These are phyloP conservation scores for Drosophila bocqueti DNA, from an alignment of 1,140 invertebrate species.

Conservation along the genomic window DNA sequence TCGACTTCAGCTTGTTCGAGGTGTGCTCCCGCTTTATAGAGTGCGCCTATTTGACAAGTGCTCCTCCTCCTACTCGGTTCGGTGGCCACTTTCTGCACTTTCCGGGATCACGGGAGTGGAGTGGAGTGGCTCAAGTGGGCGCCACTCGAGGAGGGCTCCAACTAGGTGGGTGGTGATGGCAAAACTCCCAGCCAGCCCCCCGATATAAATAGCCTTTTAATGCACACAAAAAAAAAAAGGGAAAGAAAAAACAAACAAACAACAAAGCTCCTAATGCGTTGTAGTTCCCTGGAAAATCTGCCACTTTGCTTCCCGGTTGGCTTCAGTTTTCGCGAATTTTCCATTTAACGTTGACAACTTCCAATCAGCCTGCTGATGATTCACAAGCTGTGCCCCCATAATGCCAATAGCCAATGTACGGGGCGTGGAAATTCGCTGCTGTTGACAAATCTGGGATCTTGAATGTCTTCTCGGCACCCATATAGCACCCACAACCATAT, in stretches of 20 bases:
- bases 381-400: slow-evolving; percentile 43
- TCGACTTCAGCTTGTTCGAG: slow-evolving; percentile 56
- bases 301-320: slow-evolving; percentile 20
- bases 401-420: slow-evolving; percentile 59
- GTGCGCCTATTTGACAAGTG: slow-evolving; percentile 71
- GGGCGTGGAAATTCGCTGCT: slow-evolving; percentile 28
- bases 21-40: slow-evolving; percentile 70
- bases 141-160: slow-evolving; percentile 31
- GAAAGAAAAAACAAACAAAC: slow-evolving; percentile 1
- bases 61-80: slow-evolving; percentile 2
- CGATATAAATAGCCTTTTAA: slow-evolving; percentile 61
- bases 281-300: slow-evolving; percentile 16
- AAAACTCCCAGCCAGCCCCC: slow-evolving; percentile 30
- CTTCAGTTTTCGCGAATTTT: slow-evolving; percentile 18
- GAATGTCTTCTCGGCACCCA: slow-evolving; percentile 22
- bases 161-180: slow-evolving; percentile 58
- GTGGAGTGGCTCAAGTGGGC: slow-evolving; percentile 61
- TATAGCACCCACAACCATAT: slow-evolving; percentile 28
- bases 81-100: slow-evolving; percentile 60
- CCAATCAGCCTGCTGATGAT: slow-evolving; percentile 60
- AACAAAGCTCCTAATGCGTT: slow-evolving; percentile 57
- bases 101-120: neutral
- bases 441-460: slow-evolving; percentile 62
- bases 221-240: slow-evolving; percentile 42
- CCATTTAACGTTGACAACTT: slow-evolving; percentile 63